phyloP scores from a whole-genome alignment of 2,113 vertebrate genomes.

The Callithrix jacchus region DNA sequence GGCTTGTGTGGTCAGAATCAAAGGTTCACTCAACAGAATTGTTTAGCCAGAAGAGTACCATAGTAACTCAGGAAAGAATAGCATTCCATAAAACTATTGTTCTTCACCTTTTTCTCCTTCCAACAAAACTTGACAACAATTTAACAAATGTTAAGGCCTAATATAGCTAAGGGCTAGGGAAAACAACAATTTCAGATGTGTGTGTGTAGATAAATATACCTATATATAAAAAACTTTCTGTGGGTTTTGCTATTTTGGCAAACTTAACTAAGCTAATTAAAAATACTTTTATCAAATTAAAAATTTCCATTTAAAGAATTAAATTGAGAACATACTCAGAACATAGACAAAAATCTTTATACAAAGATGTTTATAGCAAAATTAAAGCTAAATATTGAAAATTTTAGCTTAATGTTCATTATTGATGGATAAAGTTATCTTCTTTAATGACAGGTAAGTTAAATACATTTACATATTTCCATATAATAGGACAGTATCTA shows the following conservation, averaged over 20 bases:
- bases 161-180: background rate
- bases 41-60: background rate
- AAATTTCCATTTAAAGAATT: background rate
- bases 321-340: background rate
- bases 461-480: background rate
- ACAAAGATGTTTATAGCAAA: background rate
- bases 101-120: background rate
- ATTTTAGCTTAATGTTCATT: background rate
- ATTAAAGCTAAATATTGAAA: background rate
- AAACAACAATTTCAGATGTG: background rate
- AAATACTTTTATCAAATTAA: background rate
- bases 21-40: background rate
- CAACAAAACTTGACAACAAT: background rate
- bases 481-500: background rate
- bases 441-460: background rate
- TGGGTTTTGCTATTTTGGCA: background rate
- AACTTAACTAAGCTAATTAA: slow-evolving; percentile 17
- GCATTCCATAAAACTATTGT: background rate
- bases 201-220: background rate
- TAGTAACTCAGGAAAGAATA: background rate
- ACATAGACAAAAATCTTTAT: background rate
- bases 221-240: background rate
- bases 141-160: background rate
- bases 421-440: background rate
- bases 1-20: background rate